Evolutionary conservation across 2,888 invertebrate genomes (phyloP), one percentile per base, ranked within the genome.

Genomic region (Morpho achilles): DNA sequence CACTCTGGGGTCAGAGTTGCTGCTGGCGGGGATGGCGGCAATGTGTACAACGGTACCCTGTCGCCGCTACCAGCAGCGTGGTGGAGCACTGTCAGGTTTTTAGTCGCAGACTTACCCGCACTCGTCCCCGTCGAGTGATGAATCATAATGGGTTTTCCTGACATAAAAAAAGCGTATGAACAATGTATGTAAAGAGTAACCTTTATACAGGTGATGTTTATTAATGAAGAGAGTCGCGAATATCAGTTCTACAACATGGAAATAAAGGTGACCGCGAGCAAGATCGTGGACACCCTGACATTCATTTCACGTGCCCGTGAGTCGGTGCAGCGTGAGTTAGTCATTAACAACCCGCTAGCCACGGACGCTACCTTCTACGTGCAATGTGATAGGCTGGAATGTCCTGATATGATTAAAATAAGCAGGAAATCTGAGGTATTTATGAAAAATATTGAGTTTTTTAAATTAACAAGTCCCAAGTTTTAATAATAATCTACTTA

Each of bases 231-330:
- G 2, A 77, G 78, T 16, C 77, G 72, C 3, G 90, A 90, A 64
- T 89, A 85, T 57, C 90, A 90, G 64, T 88, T 68, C 70, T 90
- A 89, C 74, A 77, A 77, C 53, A 75, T 90, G 23, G 65, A 63
- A 16, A 74, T 72, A 16, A 67, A 69, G 0, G 79, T 90, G 7
- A 79, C 74, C 7, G 70, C 77, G 3, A 83, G 87, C 65, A 70
- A 74, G 22, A 75, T 88, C 7, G 80, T 83, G 39, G 87, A 79
- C 61, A 81, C 81, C 6, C 63, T 90, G 60, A 72, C 69, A 9
- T 84, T 89, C 61, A 69, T 66, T 54, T 77, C 80, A 0, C 78
- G 80, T 8, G 90, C 90, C 3, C 76, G 89, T 0, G 90, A 90
- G 64, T 74, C 78, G 0, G 66, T 78, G 7, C 80, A 80, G 63